A percentile compares a stretch with the other conserved stretches of the same genome.
phyloP scores from a whole-genome alignment of 2,888 invertebrate species.

The Lepidochitona cinerea region DNA sequence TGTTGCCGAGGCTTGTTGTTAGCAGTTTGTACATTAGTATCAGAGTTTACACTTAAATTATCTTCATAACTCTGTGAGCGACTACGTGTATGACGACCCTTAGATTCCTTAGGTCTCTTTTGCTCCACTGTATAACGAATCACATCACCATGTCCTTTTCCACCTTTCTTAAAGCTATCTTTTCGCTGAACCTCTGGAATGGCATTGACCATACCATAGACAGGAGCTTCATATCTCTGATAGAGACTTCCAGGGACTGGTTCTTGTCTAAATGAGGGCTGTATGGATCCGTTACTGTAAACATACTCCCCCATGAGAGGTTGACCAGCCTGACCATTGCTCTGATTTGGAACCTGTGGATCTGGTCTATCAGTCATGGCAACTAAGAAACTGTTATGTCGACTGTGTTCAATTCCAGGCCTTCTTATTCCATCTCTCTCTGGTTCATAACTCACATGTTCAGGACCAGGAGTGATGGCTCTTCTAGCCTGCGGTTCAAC shows the following conservation, averaged over 20 bases:
- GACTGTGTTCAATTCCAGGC: constrained; percentile 40
- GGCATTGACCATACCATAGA: background rate
- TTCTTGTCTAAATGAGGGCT: constrained; percentile 22
- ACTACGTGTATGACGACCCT: constrained; percentile 25
- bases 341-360: background rate
- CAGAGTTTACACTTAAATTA: constrained; percentile 33
- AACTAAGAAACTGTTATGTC: constrained; percentile 64
- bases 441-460: constrained; percentile 59
- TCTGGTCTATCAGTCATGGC: constrained; percentile 46
- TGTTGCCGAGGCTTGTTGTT: constrained; percentile 31
- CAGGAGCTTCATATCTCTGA: background rate
- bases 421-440: constrained; percentile 15
- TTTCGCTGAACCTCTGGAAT: constrained; percentile 44
- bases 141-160: constrained; percentile 47
- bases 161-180: constrained; percentile 59
- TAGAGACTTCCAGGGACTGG: constrained; percentile 15
- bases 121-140: constrained; percentile 50
- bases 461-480: constrained; percentile 90
- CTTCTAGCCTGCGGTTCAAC: constrained; percentile 73
- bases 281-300: background rate
- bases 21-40: constrained; percentile 11
- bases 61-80: constrained; percentile 46
- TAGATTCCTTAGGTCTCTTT: constrained; percentile 14
- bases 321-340: background rate
- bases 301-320: constrained; percentile 13